Conservation (phyloP, 2,113 vertebrate species). For the Neolamprologus longior region DNA sequence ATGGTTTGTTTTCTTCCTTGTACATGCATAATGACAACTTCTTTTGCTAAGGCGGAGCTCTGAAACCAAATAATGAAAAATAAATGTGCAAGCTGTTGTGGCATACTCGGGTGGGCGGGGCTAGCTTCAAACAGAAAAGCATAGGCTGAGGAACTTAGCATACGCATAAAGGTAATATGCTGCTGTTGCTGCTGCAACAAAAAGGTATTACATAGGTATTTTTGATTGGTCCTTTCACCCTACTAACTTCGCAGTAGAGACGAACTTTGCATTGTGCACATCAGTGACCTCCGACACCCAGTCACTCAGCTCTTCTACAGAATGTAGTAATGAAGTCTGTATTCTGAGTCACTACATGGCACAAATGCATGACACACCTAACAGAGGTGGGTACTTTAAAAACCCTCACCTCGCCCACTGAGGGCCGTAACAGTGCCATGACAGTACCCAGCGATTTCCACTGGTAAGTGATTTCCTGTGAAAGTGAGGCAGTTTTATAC, state of each 20-base stretch:
- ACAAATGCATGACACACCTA: not conserved
- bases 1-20: not conserved
- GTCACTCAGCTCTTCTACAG: not conserved
- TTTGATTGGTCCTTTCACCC: not conserved
- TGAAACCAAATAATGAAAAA: not conserved
- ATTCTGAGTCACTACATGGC: not conserved
- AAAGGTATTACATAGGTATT: not conserved
- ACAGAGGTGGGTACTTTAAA: not conserved
- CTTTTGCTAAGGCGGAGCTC: not conserved
- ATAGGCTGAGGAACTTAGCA: not conserved
- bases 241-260: not conserved
- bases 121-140: not conserved
- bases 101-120: not conserved
- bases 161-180: not conserved
- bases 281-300: not conserved
- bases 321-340: fast-evolving
- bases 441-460: not conserved
- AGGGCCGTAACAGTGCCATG: not conserved
- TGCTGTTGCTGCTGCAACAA: not conserved
- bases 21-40: not conserved
- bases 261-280: not conserved
- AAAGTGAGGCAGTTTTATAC: not conserved
- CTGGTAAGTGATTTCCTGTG: not conserved
- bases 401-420: not conserved
- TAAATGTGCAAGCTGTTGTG: not conserved